Evolutionary conservation across 2,797 vertebrate genomes (phyloP), one percentile per base, ranked within the genome.

Genomic region (Acipenser transmontanus): DNA sequence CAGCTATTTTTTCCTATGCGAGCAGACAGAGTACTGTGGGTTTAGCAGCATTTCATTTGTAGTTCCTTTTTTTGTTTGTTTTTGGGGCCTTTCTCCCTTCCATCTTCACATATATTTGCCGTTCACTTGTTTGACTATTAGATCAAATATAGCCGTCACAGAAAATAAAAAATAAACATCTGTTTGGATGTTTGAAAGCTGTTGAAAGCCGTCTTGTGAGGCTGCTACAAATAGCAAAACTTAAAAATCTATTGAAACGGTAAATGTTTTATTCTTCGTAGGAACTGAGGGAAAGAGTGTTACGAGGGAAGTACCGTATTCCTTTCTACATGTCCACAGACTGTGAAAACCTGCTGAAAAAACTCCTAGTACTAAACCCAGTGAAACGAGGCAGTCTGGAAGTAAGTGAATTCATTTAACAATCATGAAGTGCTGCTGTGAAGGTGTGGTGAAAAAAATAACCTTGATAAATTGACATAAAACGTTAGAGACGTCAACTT

Each of bases 291-390:
- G 96, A 98, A 77, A 86, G 95, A 67, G 96, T 98, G 56, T 82
- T 98, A 65, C 82, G 96, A 8, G 96, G 96, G 63, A 97, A 98
- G 78, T 98, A 98, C 75, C 94, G 95, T 34, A 97, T 98, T 77
- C 96, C 96, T 0, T 98, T 98, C 89, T 98, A 98, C 72, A 98
- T 98, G 96, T 98, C 96, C 76, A 98, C 95, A 66, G 96, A 98
- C 93, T 98, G 96, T 87, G 96, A 98, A 89, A 98, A 98, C 83
- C 90, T 98, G 6, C 93, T 98, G 67, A 98, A 98, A 86, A 97
- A 94, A 71, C 85, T 98, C 0, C 86, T 98, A 11, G 95, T 98
- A 65, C 88, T 98, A 74, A 97, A 98, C 77, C 96, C 96, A 10
- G 79, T 94, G 73, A 98, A 98, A 81, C 82, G 95, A 80, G 95